Conservation (phyloP, 1,140 invertebrate genomes). For the Heliothis subflexa region DNA sequence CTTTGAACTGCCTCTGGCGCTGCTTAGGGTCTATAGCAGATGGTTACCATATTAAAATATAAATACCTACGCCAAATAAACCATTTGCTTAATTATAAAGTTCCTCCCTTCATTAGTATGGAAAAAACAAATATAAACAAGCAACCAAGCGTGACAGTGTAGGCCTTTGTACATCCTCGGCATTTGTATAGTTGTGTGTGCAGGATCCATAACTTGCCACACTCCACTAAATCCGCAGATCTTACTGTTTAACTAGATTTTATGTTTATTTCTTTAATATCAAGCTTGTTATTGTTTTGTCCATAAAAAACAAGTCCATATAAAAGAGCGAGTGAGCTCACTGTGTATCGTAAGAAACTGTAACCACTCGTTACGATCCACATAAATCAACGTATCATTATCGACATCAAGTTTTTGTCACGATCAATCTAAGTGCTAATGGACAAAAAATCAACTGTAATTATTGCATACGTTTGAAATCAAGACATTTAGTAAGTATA, state of each 20-base stretch:
- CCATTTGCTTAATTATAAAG: too few species aligned
- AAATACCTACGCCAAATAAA: too few species aligned
- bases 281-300: neutral
- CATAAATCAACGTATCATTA: slow-evolving; percentile 40
- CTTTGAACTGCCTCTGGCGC: too few species aligned
- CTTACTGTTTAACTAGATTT: neutral
- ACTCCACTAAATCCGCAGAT: neutral
- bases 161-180: too few species aligned
- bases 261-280: slow-evolving; percentile 2
- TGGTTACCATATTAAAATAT: too few species aligned
- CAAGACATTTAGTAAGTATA: neutral
- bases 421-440: slow-evolving; percentile 33
- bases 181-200: too few species aligned
- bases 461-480: slow-evolving; percentile 20
- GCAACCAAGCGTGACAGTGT: too few species aligned
- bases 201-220: too few species aligned
- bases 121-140: too few species aligned
- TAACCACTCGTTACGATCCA: neutral
- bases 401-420: slow-evolving; percentile 32
- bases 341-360: neutral
- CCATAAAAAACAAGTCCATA: slow-evolving; percentile 12
- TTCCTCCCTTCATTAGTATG: too few species aligned
- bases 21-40: too few species aligned
- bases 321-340: slow-evolving; percentile 8
- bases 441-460: slow-evolving; percentile 36